phyloP scores from a whole-genome alignment of 1,140 invertebrate species.

The Drosophila truncata region DNA sequence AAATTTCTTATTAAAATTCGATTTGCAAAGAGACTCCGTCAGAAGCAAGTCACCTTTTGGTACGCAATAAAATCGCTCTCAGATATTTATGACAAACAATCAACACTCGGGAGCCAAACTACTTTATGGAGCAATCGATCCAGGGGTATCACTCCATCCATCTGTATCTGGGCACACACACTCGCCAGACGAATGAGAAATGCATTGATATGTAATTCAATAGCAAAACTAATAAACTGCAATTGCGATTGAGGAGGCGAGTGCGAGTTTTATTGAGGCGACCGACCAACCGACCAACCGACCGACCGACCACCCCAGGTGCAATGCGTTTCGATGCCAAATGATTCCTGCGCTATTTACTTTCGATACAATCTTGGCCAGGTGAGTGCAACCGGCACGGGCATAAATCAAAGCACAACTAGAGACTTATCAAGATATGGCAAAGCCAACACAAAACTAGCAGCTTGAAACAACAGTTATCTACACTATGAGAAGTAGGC shows the following conservation, averaged over 20 bases:
- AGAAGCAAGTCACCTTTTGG: conserved; percentile 2
- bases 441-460: conserved; percentile 34
- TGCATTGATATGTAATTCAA: conserved; percentile 73
- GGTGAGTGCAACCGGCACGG: conserved; percentile 45
- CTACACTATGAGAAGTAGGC: conserved; percentile 6
- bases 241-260: conserved; percentile 34
- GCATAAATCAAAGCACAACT: conserved; percentile 75
- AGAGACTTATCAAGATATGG: conserved; percentile 20
- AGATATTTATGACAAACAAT: conserved; percentile 55
- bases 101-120: conserved; percentile 35
- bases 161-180: conserved; percentile 15
- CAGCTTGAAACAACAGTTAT: conserved; percentile 56
- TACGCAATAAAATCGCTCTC: conserved; percentile 31
- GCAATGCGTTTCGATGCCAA: conserved; percentile 25
- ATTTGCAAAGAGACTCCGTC: conserved; percentile 8
- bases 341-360: conserved; percentile 51
- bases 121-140: conserved; percentile 52
- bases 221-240: conserved; percentile 81
- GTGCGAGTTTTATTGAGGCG: conserved; percentile 26
- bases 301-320: conserved; percentile 54
- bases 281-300: conserved; percentile 32
- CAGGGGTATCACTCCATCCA: conserved; percentile 14
- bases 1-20: conserved; percentile 3
- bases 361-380: conserved; percentile 40
- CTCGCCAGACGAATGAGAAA: conserved; percentile 18